Evolutionary conservation across 2,888 invertebrate genomes (phyloP).

Genomic region (Trachelus iudaicus): DNA sequence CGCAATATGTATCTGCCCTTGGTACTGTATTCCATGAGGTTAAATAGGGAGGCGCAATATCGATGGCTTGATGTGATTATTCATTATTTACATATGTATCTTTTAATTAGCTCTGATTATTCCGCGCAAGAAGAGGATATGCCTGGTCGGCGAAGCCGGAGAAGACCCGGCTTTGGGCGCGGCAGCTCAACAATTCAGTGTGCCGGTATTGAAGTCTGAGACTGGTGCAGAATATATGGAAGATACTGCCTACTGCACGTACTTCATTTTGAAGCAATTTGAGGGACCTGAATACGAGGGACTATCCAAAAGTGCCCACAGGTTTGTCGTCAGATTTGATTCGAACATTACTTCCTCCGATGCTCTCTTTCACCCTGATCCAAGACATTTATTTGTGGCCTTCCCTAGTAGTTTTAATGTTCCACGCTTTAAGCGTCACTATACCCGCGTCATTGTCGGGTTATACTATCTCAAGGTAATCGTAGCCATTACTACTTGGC

Average conservation of each 20-base stretch:
- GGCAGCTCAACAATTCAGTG: constrained; percentile 73
- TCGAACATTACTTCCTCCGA: not conserved
- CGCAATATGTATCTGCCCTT: not conserved
- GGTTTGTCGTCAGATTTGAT: constrained; percentile 59
- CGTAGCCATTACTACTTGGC: not conserved
- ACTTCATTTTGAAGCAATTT: constrained; percentile 81
- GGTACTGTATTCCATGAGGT: too few relatives aligned
- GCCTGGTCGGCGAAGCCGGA: constrained; percentile 72
- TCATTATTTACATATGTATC: not conserved
- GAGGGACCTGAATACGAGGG: constrained; percentile 78
- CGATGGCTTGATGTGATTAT: not conserved
- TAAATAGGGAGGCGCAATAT: too few relatives aligned
- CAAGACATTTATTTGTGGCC: not conserved
- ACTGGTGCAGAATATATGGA: constrained; percentile 72
- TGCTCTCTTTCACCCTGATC: not conserved
- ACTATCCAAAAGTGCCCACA: constrained; percentile 73
- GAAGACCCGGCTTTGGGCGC: constrained; percentile 69
- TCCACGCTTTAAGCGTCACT: not conserved
- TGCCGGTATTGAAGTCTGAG: constrained; percentile 73
- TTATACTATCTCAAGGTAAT: not conserved
- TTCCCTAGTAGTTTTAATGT: not conserved
- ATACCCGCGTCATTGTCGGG: not conserved
- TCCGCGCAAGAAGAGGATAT: constrained; percentile 71
- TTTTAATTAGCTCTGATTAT: not conserved
- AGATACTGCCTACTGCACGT: constrained; percentile 72